phyloP scores from a whole-genome alignment of 2,797 vertebrate species.

The Leucoraja ocellata region DNA sequence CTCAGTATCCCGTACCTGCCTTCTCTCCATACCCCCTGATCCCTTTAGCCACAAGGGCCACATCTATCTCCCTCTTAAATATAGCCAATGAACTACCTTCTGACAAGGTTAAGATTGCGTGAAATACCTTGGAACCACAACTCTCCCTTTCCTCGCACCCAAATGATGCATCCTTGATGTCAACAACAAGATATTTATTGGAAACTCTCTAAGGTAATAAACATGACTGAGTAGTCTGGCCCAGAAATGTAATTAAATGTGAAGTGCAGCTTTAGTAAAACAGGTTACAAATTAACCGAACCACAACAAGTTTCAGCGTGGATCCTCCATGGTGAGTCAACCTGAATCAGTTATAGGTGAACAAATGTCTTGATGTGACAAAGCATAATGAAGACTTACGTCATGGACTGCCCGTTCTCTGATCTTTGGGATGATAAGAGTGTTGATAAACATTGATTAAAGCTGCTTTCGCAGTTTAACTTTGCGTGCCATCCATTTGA shows the following conservation, averaged over 20 bases:
- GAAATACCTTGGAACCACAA: neutral
- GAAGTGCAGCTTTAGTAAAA: neutral
- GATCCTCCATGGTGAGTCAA: neutral
- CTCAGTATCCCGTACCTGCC: too few relatives aligned
- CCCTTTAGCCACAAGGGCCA: too few relatives aligned
- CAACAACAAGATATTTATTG: neutral
- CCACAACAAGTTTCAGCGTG: neutral
- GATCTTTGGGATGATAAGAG: neutral
- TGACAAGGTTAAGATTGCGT: neutral
- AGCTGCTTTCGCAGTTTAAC: neutral
- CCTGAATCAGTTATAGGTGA: neutral
- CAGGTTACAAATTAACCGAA: neutral
- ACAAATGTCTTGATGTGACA: neutral
- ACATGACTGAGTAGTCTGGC: neutral
- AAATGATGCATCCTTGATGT: neutral
- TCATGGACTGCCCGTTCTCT: neutral
- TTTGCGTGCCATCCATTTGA: neutral
- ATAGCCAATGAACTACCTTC: too few relatives aligned
- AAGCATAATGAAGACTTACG: neutral
- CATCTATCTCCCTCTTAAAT: too few relatives aligned
- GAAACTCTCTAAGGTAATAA: neutral
- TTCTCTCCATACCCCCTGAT: too few relatives aligned
- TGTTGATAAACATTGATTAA: slow-evolving; percentile 12
- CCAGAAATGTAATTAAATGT: neutral
- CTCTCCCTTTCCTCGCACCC: neutral